These are phyloP conservation scores for Trachemys scripta DNA, from an alignment of 2,113 vertebrate genomes.

Conservation along the genomic window DNA sequence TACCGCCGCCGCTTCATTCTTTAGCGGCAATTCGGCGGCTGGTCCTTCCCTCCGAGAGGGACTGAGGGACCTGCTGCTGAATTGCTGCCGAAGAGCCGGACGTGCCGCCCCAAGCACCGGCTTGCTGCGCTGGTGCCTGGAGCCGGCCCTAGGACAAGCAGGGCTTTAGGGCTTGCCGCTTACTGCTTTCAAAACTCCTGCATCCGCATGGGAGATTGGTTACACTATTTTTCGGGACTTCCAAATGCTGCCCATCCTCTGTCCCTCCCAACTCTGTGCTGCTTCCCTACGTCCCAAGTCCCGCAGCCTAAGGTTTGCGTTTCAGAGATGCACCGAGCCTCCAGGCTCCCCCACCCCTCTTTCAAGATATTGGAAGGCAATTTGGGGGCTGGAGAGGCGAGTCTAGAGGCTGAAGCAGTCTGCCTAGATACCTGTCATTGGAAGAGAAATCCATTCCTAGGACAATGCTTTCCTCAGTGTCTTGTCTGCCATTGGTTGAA, in stretches of 20 bases:
- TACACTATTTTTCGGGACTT: neutral
- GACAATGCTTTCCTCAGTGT: constrained; percentile 97
- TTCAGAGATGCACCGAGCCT: neutral
- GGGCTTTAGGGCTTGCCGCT: neutral
- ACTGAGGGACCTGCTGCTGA: too few species aligned
- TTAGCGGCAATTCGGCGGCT: too few species aligned
- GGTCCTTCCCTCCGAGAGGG: too few species aligned
- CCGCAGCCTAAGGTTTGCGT: too few species aligned
- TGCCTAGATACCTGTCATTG: constrained; percentile 87
- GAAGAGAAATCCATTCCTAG: constrained; percentile 95
- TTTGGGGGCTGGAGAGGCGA: neutral
- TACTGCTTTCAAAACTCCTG: neutral
- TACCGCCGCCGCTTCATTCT: too few species aligned
- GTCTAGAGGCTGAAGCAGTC: neutral
- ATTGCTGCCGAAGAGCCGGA: too few species aligned
- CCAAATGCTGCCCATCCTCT: neutral
- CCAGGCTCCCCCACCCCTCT: neutral
- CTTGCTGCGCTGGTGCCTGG: too few species aligned
- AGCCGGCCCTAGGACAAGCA: neutral
- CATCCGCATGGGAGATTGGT: neutral
- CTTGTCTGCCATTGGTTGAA: constrained; percentile 95
- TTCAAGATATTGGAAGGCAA: neutral
- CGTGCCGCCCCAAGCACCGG: too few species aligned
- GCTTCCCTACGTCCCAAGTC: neutral
- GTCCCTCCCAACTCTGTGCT: neutral